Percentiles rank a stretch among this genome's conserved stretches.
phyloP scores from a whole-genome alignment of 2,797 vertebrate genomes.

The Phaenicophaeus curvirostris region DNA sequence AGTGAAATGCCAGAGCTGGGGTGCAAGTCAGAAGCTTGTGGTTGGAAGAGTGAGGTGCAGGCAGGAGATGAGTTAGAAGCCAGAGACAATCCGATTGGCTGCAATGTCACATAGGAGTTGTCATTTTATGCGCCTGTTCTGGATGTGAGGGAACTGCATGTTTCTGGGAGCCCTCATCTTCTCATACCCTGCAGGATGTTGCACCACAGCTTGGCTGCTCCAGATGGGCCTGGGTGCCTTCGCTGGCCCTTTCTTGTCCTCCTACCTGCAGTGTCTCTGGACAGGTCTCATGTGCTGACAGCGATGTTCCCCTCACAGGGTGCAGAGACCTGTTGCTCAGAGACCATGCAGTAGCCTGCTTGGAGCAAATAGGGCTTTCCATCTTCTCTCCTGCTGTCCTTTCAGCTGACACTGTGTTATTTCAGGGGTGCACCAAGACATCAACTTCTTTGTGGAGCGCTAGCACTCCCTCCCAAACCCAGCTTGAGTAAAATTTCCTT shows the following conservation, averaged over 20 bases:
- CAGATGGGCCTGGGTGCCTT: neutral
- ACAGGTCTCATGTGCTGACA: too few species aligned
- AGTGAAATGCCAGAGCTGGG: neutral
- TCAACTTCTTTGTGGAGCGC: neutral
- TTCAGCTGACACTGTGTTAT: neutral
- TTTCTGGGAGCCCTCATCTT: neutral
- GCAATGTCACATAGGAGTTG: neutral
- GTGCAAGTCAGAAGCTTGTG: neutral
- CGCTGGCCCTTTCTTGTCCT: fast-evolving
- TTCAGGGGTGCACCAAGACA: neutral
- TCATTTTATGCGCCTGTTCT: neutral
- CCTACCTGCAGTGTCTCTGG: fast-evolving
- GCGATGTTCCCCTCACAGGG: fast-evolving
- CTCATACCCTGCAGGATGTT: fast-evolving
- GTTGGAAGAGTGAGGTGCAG: neutral
- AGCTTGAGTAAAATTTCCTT: neutral
- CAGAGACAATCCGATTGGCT: fast-evolving
- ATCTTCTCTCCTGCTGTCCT: neutral
- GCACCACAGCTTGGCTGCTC: fast-evolving
- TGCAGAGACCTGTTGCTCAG: neutral
- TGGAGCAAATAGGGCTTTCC: neutral
- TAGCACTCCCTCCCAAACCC: neutral
- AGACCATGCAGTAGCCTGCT: neutral
- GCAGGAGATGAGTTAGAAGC: neutral
- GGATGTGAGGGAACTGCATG: neutral